phyloP scores from a whole-genome alignment of 2,888 invertebrate species.

The Harpalus rufipes region DNA sequence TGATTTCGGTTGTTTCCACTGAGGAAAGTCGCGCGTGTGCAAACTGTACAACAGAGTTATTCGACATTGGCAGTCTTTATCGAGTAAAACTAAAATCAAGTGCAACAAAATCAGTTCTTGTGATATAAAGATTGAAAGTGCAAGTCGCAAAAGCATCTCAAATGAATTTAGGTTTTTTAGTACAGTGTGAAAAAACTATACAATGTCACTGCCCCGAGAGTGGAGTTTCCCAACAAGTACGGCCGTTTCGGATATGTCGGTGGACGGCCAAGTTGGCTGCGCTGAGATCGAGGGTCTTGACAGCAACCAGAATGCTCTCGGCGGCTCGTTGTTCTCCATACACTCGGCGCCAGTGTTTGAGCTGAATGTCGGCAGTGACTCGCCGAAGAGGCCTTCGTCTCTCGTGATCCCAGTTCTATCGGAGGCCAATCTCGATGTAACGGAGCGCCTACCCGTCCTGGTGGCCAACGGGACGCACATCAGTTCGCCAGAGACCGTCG shows the following conservation, averaged over 20 bases:
- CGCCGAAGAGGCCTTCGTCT: conserved; percentile 77
- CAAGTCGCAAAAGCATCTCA: conserved; percentile 62
- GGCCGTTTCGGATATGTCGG: conserved; percentile 67
- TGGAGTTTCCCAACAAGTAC: conserved; percentile 80
- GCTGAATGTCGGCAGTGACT: conserved; percentile 71
- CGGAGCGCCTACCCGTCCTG: conserved; percentile 71
- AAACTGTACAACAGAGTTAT: conserved; percentile 50
- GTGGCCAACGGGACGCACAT: conserved; percentile 74
- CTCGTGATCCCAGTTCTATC: conserved; percentile 76
- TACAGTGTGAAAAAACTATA: conserved; percentile 63
- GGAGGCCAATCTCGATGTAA: conserved; percentile 52
- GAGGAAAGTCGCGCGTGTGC: conserved; percentile 53
- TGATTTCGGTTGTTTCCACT: conserved; percentile 53
- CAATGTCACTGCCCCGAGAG: conserved; percentile 81
- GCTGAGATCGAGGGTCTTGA: conserved; percentile 67
- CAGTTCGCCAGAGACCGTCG: conserved; percentile 78
- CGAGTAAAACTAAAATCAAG: conserved; percentile 52
- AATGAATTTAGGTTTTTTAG: conserved; percentile 68
- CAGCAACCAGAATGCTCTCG: conserved; percentile 75
- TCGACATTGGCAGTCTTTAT: conserved; percentile 56
- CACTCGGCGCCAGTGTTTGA: conserved; percentile 83
- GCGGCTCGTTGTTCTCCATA: conserved; percentile 83
- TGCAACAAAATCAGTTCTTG: conserved; percentile 52
- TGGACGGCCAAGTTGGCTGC: conserved; percentile 69
- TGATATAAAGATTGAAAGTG: conserved; percentile 45